phyloP scores from a whole-genome alignment of 1,140 invertebrate genomes.

The Lordiphosa clarofinis region DNA sequence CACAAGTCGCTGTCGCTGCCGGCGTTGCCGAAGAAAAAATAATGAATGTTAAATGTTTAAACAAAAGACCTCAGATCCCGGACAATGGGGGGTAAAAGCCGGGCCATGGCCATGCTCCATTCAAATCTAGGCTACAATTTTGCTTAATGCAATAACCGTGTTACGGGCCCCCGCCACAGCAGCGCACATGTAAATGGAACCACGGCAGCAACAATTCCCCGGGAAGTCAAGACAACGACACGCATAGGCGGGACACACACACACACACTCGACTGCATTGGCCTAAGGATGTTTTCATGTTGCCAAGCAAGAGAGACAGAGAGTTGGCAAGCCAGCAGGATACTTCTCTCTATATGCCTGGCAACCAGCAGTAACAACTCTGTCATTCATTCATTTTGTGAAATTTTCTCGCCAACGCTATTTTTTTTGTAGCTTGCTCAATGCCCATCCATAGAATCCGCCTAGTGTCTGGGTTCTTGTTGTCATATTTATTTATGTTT shows the following conservation, averaged over 20 bases:
- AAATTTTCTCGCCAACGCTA: constrained; percentile 27
- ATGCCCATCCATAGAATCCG: constrained; percentile 1
- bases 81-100: constrained; percentile 12
- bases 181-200: constrained; percentile 58
- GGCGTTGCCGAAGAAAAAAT: constrained; percentile 29
- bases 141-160: constrained; percentile 72
- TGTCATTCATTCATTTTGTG: constrained; percentile 39
- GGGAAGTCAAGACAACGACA: constrained; percentile 57
- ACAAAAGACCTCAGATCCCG: constrained; percentile 38
- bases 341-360: constrained; percentile 15
- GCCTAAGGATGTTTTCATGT: constrained; percentile 59
- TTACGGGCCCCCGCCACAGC: constrained; percentile 48
- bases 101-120: constrained; percentile 22
- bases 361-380: constrained; percentile 14
- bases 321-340: constrained; percentile 32
- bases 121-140: constrained; percentile 71
- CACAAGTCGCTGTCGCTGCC: neutral
- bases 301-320: constrained; percentile 36
- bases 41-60: constrained; percentile 69
- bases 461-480: constrained; percentile 4
- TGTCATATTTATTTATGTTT: constrained; percentile 12
- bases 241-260: constrained; percentile 24
- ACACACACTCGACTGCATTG: constrained; percentile 42
- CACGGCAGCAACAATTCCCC: constrained; percentile 59
- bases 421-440: constrained; percentile 1